Conservation (phyloP, 2,797 vertebrate species). For the Peromyscus attwateri region DNA sequence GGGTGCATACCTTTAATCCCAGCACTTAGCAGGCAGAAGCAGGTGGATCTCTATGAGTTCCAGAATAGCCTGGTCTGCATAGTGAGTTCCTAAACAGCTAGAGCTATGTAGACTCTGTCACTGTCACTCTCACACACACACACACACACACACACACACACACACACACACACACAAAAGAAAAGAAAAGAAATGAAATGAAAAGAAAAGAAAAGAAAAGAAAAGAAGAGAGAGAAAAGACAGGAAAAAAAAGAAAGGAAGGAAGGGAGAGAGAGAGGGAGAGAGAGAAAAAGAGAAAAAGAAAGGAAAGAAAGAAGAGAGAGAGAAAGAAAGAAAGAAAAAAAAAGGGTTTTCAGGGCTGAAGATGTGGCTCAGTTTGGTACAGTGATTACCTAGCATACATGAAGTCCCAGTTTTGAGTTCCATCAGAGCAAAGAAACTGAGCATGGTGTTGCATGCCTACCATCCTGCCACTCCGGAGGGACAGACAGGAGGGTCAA, state of each 20-base stretch:
- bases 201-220: not conserved
- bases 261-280: accelerated
- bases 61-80: not conserved
- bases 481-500: not conserved
- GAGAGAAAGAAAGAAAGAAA: not conserved
- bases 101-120: not conserved
- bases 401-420: not conserved
- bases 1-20: not conserved
- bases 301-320: no score
- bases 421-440: not conserved
- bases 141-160: no score
- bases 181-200: no score
- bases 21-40: not conserved
- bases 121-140: not conserved
- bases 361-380: not conserved
- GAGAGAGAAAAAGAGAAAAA: not conserved
- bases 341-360: not conserved
- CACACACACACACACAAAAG: no score
- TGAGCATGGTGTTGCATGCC: not conserved
- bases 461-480: not conserved
- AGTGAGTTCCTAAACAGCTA: not conserved
- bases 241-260: not conserved
- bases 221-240: no score
- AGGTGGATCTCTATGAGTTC: not conserved
- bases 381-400: not conserved